Percentiles rank a stretch among this genome's conserved stretches.
Evolutionary conservation across 2,797 vertebrate genomes (phyloP).

Genomic region (Salarias fasciatus): DNA sequence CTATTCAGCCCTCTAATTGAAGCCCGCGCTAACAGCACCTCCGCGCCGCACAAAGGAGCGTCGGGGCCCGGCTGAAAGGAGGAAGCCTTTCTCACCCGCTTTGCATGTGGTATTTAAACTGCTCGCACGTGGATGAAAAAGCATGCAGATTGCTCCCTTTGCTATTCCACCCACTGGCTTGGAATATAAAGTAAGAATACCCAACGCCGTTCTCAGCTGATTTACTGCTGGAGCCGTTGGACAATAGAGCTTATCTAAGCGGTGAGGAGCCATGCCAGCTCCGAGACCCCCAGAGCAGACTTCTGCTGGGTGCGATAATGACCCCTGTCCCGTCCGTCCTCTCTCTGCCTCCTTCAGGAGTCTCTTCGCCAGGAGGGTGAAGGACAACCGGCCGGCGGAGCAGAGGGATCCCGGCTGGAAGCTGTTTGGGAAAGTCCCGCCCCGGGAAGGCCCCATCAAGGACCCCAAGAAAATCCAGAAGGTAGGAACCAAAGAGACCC

Average conservation of each 20-base stretch:
- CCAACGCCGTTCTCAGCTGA: too few relatives aligned
- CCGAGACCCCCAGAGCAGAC: too few relatives aligned
- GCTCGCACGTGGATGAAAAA: constrained; percentile 4
- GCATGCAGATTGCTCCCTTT: background rate
- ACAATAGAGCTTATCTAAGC: too few relatives aligned
- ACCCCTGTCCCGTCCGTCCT: constrained; percentile 2
- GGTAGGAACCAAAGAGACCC: constrained; percentile 67
- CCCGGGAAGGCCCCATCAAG: constrained; percentile 81
- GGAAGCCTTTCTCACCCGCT: constrained; percentile 8
- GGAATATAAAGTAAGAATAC: too few relatives aligned
- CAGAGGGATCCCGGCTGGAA: constrained; percentile 90
- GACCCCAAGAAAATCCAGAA: constrained; percentile 85
- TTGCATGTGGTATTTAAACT: constrained; percentile 13
- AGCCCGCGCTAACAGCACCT: constrained; percentile 23
- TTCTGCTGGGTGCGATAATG: too few relatives aligned
- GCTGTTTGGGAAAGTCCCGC: constrained; percentile 90
- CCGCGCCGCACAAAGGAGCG: background rate
- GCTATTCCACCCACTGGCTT: too few relatives aligned
- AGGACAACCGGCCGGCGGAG: constrained; percentile 81
- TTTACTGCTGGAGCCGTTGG: too few relatives aligned
- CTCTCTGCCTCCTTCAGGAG: constrained; percentile 76
- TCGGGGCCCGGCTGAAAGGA: constrained; percentile 11
- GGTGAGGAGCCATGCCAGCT: too few relatives aligned
- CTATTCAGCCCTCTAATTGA: constrained; percentile 52
- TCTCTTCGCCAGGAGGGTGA: constrained; percentile 88